Conservation (phyloP, 2,113 vertebrate genomes). For the Coracopsis vasa region DNA sequence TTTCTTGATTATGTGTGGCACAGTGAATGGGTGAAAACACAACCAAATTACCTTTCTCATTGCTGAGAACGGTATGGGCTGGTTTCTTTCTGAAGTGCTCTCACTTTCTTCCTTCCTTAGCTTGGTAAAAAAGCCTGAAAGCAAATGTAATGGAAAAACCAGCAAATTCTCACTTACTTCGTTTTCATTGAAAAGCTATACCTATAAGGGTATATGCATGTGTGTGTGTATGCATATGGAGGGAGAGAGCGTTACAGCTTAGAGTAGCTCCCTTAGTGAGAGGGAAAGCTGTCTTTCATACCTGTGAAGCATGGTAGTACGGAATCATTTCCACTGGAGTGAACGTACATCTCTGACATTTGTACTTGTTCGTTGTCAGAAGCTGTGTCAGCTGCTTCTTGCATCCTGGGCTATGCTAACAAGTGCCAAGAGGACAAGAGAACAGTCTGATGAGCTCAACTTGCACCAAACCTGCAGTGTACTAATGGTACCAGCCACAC, state of each 20-base stretch:
- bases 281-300: background rate
- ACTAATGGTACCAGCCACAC: background rate
- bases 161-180: background rate
- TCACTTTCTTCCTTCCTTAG: background rate
- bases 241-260: background rate
- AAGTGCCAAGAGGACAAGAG: background rate
- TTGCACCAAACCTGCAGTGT: background rate
- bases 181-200: background rate
- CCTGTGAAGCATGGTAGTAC: background rate
- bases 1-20: fast-evolving
- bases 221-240: too few species aligned
- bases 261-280: background rate
- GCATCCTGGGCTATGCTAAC: background rate
- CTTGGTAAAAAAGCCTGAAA: background rate
- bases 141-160: background rate
- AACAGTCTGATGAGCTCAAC: background rate
- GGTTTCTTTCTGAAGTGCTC: background rate
- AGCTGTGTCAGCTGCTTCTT: background rate
- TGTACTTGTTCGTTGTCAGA: background rate
- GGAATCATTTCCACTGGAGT: background rate
- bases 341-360: background rate
- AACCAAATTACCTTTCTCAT: background rate
- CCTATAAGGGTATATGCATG: background rate
- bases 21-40: background rate
- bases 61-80: background rate